Evolutionary conservation across 2,797 vertebrate genomes (phyloP), one percentile per base, ranked within the genome.

Genomic region (Melanotaenia pygmaea): DNA sequence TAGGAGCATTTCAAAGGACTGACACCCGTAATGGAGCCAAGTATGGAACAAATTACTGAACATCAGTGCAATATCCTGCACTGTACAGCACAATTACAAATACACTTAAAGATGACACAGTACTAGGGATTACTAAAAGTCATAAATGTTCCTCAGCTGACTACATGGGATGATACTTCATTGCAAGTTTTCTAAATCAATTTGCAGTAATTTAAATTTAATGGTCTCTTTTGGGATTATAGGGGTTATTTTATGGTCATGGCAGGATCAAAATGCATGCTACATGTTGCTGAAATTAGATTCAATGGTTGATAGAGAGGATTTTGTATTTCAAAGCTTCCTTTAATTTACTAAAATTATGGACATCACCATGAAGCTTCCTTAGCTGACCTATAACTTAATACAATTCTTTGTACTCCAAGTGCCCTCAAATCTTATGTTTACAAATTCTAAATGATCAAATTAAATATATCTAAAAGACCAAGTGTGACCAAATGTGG

Each of bases 1-100:
- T 53, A 28, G 59, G 59, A 70, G 56, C 30, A 54, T 51, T 50
- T 28, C 35, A 76, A 13, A 56, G 35, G 66, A 30, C 16, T 0
- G 32, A 57, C 28, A 50, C 60, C 22, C 12, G 66, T 30, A 58
- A 18, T 45, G 59, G 64, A 28, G 68, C 11, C 10, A 30, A 34
- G 40, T 26, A 5, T 47, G 24, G 65, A 80, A 64, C n/a, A 16
- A 38, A 77, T 14, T n/a, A 5, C 34, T 59, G 1, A 43, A 57
- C 38, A 51, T 64, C 16, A 72, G 67, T 63, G 24, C 6, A n/a
- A 16, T 47, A 53, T 60, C 22, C 1, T 5, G 28, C 45, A 32
- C 59, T 53, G 10, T 24, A 53, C 9, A 53, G 22, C 22, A 24
- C 1, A 51, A 51, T 51, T 22, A 51, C n/a, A 51, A n/a, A 47